Conservation (phyloP, 92 coral and sea anemone species). For the Zoanthus sansibaricus region DNA sequence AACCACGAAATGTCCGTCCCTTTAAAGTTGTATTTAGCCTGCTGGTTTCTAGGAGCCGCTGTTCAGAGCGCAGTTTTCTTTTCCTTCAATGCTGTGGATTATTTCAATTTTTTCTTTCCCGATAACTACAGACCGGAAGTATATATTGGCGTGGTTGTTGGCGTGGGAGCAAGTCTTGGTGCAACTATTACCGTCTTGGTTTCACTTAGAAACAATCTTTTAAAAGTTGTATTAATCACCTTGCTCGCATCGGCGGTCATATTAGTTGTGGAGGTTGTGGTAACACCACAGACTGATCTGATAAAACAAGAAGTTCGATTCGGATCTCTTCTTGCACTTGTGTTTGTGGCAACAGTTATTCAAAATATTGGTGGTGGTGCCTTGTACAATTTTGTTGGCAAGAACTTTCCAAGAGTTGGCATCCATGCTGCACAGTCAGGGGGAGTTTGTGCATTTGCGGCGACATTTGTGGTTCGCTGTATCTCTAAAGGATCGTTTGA, state of each 20-base stretch:
- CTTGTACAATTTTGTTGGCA: constrained; percentile 78
- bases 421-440: constrained; percentile 94
- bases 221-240: constrained; percentile 70
- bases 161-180: constrained; percentile 85
- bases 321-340: constrained; percentile 68
- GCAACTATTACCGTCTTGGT: constrained; percentile 77
- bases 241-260: constrained; percentile 70
- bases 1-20: constrained; percentile 61
- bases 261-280: constrained; percentile 73
- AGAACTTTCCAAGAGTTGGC: constrained; percentile 82
- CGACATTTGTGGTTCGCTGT: constrained; percentile 87
- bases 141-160: constrained; percentile 79
- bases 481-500: constrained; percentile 91
- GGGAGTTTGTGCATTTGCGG: constrained; percentile 89
- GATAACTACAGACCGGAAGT: constrained; percentile 89
- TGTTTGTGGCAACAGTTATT: constrained; percentile 81
- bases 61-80: constrained; percentile 91
- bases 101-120: constrained; percentile 90
- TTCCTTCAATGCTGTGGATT: constrained; percentile 87
- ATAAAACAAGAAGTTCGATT: constrained; percentile 71
- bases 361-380: constrained; percentile 93
- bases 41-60: constrained; percentile 94
- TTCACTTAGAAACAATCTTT: constrained; percentile 64
- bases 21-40: constrained; percentile 77
- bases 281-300: constrained; percentile 66